phyloP scores from a whole-genome alignment of 2,113 vertebrate genomes.

The Ahaetulla prasina region DNA sequence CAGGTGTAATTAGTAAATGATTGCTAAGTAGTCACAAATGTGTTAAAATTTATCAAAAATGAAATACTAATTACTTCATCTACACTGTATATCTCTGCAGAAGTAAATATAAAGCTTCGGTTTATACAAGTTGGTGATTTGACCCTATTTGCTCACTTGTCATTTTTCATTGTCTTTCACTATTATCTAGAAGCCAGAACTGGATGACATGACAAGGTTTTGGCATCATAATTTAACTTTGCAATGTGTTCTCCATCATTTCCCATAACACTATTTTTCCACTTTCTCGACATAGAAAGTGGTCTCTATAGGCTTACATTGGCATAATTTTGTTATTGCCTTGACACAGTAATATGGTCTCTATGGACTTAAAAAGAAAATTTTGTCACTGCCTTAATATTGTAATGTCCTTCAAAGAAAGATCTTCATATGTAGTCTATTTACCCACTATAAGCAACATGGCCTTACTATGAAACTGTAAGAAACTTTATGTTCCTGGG shows the following conservation, averaged over 20 bases:
- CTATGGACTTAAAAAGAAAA: constrained; percentile 75
- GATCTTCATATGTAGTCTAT: constrained; percentile 63
- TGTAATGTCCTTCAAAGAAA: constrained; percentile 74
- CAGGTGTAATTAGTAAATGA: neutral
- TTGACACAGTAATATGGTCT: constrained; percentile 78
- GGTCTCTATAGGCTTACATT: constrained; percentile 73
- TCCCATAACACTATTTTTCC: constrained; percentile 70
- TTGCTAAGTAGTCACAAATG: neutral
- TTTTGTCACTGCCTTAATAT: constrained; percentile 78
- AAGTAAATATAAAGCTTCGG: neutral
- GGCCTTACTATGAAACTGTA: constrained; percentile 44
- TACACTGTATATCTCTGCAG: neutral
- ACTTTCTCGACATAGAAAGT: constrained; percentile 73
- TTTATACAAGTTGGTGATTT: constrained; percentile 3
- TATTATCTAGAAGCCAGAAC: constrained; percentile 47
- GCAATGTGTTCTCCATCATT: constrained; percentile 74
- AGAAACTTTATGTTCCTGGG: constrained; percentile 46
- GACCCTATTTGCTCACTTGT: constrained; percentile 48
- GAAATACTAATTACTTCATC: neutral
- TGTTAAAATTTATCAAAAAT: neutral
- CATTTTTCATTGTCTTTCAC: constrained; percentile 58
- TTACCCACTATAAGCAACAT: constrained; percentile 50
- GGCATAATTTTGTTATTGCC: constrained; percentile 73
- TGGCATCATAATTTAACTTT: constrained; percentile 72
- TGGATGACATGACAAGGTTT: constrained; percentile 69